Conservation (phyloP, 1,140 invertebrate species). For the Euura saliciscinereae region DNA sequence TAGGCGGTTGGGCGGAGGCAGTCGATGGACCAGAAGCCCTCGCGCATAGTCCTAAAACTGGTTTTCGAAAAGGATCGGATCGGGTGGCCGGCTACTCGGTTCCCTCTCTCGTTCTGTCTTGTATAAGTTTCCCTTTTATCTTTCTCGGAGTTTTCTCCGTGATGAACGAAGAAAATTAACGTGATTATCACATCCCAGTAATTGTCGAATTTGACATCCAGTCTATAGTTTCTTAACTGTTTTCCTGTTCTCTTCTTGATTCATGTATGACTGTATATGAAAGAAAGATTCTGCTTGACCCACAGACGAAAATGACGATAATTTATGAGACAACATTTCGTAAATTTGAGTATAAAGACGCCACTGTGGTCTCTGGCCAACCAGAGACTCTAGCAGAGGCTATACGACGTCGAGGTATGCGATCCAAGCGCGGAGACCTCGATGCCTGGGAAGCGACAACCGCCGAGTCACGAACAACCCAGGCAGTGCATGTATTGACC, state of each 20-base stretch:
- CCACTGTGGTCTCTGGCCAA: background rate
- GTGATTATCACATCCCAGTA: too few species aligned
- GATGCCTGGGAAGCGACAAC: constrained; percentile 4
- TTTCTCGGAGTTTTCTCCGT: background rate
- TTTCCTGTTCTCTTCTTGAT: too few species aligned
- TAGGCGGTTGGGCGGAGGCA: constrained; percentile 29
- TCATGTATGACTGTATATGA: too few species aligned
- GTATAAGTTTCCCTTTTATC: too few species aligned
- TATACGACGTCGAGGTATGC: constrained; percentile 1
- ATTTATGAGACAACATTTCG: too few species aligned
- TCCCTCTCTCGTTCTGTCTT: too few species aligned
- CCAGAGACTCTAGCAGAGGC: background rate
- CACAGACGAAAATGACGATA: too few species aligned
- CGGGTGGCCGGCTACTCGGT: background rate
- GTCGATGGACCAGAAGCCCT: constrained; percentile 2
- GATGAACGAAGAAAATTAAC: too few species aligned
- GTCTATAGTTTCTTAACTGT: too few species aligned
- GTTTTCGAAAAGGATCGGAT: constrained; percentile 38
- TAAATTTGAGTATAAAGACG: background rate
- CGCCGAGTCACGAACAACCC: background rate
- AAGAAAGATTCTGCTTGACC: too few species aligned
- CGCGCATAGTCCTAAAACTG: constrained; percentile 42
- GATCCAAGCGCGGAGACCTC: constrained; percentile 2
- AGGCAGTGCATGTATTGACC: background rate
- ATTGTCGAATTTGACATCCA: too few species aligned